Percentiles rank a stretch among this genome's conserved stretches.
Conservation (phyloP, 1,140 invertebrate species). For the Uloborus diversus region DNA sequence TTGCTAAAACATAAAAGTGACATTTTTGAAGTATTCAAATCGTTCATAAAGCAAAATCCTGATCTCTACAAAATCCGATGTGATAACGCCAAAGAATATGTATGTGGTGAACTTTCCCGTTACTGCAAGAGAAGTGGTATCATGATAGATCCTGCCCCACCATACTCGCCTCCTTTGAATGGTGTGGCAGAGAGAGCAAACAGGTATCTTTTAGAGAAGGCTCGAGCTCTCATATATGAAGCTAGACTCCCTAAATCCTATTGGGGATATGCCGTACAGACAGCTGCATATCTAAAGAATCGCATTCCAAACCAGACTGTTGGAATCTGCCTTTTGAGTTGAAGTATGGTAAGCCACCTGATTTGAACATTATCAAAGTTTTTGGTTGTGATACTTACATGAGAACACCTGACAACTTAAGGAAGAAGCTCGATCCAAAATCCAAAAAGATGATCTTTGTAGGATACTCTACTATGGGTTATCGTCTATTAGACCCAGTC, state of each 20-base stretch:
- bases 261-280: constrained; percentile 57
- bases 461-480: constrained; percentile 13
- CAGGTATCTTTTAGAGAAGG: constrained; percentile 39
- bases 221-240: constrained; percentile 51
- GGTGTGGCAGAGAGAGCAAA: constrained; percentile 50
- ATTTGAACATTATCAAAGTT: constrained; percentile 60
- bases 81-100: no score
- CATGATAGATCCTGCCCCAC: no score
- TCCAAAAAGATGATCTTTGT: no score
- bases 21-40: no score
- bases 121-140: no score
- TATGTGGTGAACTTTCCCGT: no score
- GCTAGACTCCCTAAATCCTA: constrained; percentile 37
- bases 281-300: constrained; percentile 58
- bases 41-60: no score
- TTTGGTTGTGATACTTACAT: constrained; percentile 63
- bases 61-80: no score
- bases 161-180: no score
- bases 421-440: constrained; percentile 20
- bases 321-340: constrained; percentile 61
- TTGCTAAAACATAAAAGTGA: no score
- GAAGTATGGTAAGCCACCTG: constrained; percentile 61
- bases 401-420: constrained; percentile 20
- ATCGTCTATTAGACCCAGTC: constrained; percentile 4
- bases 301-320: background rate